phyloP scores from a whole-genome alignment of 23 tunicate genomes.

The Corella eumyota region DNA sequence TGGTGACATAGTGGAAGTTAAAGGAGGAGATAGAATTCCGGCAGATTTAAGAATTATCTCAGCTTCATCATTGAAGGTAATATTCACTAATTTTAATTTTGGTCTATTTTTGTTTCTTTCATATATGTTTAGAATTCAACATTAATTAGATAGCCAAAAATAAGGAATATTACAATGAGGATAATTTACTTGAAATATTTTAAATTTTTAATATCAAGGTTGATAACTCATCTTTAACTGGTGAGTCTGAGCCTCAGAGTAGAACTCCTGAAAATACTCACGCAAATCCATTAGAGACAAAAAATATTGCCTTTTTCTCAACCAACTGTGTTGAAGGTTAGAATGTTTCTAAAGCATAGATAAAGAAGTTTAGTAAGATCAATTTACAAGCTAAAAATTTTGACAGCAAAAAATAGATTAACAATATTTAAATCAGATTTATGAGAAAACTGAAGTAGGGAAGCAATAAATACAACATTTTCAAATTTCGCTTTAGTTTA shows the following conservation, averaged over 20 bases:
- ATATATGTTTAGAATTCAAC: too few relatives aligned
- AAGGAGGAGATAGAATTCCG: constrained; percentile 70
- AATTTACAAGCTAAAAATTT: too few relatives aligned
- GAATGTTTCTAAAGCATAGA: too few relatives aligned
- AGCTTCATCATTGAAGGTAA: constrained; percentile 27
- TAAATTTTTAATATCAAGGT: constrained; percentile 14
- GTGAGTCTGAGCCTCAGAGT: constrained; percentile 78
- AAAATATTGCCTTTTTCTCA: constrained; percentile 75
- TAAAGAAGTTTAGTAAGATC: too few relatives aligned
- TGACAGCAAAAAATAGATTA: too few relatives aligned
- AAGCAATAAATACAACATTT: too few relatives aligned
- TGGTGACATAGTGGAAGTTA: constrained; percentile 65
- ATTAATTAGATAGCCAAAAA: too few relatives aligned
- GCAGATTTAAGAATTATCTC: constrained; percentile 55
- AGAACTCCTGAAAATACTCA: constrained; percentile 34
- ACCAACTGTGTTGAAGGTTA: constrained; percentile 93
- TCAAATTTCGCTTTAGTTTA: too few relatives aligned
- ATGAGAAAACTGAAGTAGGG: too few relatives aligned
- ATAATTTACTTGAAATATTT: background rate
- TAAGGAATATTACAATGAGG: background rate
- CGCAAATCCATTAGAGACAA: constrained; percentile 64
- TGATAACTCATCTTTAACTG: constrained; percentile 81
- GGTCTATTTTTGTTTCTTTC: too few relatives aligned
- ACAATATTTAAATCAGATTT: too few relatives aligned
- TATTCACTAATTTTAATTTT: too few relatives aligned